Base-by-base conservation (phyloP, 1,140 invertebrate species). In the Ptiloglossa arizonensis region DNA sequence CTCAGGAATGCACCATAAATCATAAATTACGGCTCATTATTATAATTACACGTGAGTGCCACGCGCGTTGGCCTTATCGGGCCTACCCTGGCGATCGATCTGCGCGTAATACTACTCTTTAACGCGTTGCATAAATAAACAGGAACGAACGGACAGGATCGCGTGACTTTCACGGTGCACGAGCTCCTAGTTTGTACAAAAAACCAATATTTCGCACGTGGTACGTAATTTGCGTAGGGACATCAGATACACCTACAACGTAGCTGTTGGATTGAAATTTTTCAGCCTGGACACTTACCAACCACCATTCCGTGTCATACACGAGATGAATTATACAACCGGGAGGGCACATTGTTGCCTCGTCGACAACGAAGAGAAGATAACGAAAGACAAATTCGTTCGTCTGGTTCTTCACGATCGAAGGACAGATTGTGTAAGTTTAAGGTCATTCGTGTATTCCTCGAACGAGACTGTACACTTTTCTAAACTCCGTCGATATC, bases 11-110 rank as follows among this genome's bases (percentile, higher is more conserved):
- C 44, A 59, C 38, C 68, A 81, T 88, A 87, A 89, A 89, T 89
- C 85, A 87, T 88, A 82, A 74, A 87, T 87, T 87, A 88, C 56
- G 64, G 69, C 70, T 80, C 80, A 89, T 89, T 88, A 87, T 77
- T 78, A 89, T 88, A 88, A 89, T 88, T 87, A 89, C 83, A 87
- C 82, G 67, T 84, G 86, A 89, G 71, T 82, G 75, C 56, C 52
- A 71, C 52, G 46, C 72, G 72, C 57, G 67, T 22, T 69, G 9
- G 11, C 13, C 0, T 1, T 83, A 83, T 86, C 85, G 48, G 44
- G 32, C 57, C 24, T 8, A n/a, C n/a, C n/a, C 2, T 8, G 48
- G 41, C 35, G 63, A 68, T 71, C 73, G 56, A 83, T 83, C 69
- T 71, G 63, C 72, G 59, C 32, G 71, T 79, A 64, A 72, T 68